Evolutionary conservation across 1,140 invertebrate genomes (phyloP).

Genomic region (Colletes latitarsis): DNA sequence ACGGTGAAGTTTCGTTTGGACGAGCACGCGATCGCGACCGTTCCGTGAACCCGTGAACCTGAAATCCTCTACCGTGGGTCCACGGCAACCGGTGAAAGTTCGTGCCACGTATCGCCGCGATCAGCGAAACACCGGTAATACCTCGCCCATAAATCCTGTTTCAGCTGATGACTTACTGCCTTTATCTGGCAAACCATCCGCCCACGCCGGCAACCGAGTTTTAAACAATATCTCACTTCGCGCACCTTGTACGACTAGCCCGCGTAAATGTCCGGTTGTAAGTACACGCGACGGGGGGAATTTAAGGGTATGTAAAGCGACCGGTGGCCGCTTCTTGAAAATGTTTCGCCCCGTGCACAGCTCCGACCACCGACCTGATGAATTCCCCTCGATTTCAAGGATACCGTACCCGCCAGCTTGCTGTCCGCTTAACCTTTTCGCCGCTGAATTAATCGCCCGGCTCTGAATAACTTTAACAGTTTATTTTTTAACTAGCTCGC

Average conservation of each 20-base stretch:
- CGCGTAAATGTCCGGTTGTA: slow-evolving; percentile 37
- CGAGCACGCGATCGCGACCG: background rate
- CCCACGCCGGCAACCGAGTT: slow-evolving; percentile 28
- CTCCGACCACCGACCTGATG: background rate
- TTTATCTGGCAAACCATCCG: slow-evolving; percentile 35
- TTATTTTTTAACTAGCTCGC: no score
- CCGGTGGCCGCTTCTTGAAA: slow-evolving; percentile 21
- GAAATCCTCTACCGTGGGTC: background rate
- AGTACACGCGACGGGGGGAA: slow-evolving; percentile 19
- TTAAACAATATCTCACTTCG: slow-evolving; percentile 47
- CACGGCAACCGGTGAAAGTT: slow-evolving; percentile 39
- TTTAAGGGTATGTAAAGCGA: slow-evolving; percentile 6
- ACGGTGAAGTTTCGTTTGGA: background rate
- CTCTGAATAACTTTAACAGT: no score
- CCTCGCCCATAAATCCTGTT: slow-evolving; percentile 32
- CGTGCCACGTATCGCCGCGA: slow-evolving; percentile 21
- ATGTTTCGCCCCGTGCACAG: slow-evolving; percentile 1
- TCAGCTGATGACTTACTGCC: slow-evolving; percentile 39
- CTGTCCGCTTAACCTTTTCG: no score
- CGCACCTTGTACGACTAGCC: slow-evolving; percentile 22
- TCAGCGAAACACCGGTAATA: slow-evolving; percentile 20
- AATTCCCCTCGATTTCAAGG: no score
- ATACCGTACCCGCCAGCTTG: no score
- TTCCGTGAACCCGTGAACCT: slow-evolving; percentile 40
- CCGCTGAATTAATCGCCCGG: no score